A percentile compares a stretch with the other conserved stretches of the same genome.
These are phyloP conservation scores for Variabilichromis moorii DNA, from an alignment of 2,113 vertebrate genomes.

Conservation along the genomic window DNA sequence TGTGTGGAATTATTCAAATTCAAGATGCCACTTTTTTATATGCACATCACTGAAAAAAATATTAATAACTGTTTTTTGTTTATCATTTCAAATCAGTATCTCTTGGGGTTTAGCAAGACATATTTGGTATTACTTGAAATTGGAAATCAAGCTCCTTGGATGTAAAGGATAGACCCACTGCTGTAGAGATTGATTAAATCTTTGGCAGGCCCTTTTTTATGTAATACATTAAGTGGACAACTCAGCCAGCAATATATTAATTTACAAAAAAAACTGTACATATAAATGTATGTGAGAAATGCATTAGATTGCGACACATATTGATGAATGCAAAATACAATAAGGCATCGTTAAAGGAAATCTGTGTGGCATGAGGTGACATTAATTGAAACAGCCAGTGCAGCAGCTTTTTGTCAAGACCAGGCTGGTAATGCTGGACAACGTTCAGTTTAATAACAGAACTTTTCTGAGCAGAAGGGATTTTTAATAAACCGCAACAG, in stretches of 20 bases:
- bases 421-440: not conserved
- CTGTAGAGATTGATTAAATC: not conserved
- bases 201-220: not conserved
- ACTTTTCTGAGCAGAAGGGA: not conserved
- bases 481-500: not conserved
- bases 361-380: not conserved
- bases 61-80: not conserved
- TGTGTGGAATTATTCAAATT: not conserved
- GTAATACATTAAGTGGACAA: not conserved
- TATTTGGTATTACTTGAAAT: not conserved
- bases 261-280: not conserved
- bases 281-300: not conserved
- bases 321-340: not conserved
- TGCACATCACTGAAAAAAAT: not conserved
- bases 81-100: not conserved
- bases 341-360: not conserved
- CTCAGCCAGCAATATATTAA: not conserved
- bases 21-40: not conserved
- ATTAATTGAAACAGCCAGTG: not conserved
- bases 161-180: not conserved
- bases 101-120: not conserved
- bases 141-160: not conserved
- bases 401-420: not conserved
- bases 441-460: not conserved
- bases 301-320: not conserved